phyloP scores from a whole-genome alignment of 2,888 invertebrate species.

The Latrodectus hesperus region DNA sequence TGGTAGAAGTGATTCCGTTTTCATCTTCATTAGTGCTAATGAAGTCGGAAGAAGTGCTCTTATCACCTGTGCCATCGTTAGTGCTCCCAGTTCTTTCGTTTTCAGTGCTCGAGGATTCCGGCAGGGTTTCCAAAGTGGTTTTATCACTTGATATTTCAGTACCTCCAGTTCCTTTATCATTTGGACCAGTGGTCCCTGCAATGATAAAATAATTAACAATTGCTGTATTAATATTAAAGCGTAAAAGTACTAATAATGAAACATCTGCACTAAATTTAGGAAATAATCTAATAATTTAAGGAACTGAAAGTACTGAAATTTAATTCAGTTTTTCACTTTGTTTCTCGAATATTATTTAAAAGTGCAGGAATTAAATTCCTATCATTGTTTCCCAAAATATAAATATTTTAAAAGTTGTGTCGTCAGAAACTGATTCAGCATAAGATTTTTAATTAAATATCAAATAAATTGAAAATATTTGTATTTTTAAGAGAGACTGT shows the following conservation, averaged over 20 bases:
- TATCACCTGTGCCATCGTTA: background rate
- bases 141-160: conserved; percentile 24
- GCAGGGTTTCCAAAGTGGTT: background rate
- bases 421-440: no score
- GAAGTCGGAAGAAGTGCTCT: background rate
- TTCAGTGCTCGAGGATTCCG: background rate
- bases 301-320: conserved; percentile 44
- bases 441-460: no score
- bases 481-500: no score
- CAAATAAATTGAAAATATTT: no score
- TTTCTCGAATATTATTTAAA: no score
- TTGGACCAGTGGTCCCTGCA: conserved; percentile 41
- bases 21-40: background rate
- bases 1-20: background rate
- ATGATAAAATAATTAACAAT: conserved; percentile 22
- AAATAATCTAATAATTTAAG: background rate
- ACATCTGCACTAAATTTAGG: background rate
- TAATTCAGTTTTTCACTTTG: background rate
- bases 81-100: conserved; percentile 3
- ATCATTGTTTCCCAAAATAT: no score
- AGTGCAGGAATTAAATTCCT: no score
- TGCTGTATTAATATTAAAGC: background rate
- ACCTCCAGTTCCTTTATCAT: conserved; percentile 55
- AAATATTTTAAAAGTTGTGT: no score
- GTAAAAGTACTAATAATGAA: background rate